phyloP scores from a whole-genome alignment of 1,140 invertebrate genomes.

The Conus betulinus region DNA sequence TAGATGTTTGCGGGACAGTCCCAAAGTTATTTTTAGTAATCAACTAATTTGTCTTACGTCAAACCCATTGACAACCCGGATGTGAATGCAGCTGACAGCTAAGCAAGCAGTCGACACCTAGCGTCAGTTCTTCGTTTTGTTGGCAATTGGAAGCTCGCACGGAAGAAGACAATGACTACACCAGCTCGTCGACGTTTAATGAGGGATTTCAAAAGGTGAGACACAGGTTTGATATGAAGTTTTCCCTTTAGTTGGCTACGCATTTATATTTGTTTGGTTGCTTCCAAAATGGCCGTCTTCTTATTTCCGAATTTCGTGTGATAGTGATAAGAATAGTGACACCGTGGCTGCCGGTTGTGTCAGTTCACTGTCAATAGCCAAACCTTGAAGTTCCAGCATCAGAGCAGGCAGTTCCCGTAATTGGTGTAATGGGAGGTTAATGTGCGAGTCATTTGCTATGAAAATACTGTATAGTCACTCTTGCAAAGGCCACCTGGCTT shows the following conservation, averaged over 20 bases:
- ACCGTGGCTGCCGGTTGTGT: too few species aligned
- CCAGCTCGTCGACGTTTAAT: slow-evolving; percentile 96
- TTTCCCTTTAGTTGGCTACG: too few species aligned
- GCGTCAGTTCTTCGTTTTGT: background rate
- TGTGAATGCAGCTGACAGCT: slow-evolving; percentile 19
- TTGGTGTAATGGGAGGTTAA: too few species aligned
- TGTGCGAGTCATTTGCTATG: too few species aligned
- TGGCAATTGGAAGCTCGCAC: background rate
- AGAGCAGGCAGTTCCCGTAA: too few species aligned
- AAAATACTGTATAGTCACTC: too few species aligned
- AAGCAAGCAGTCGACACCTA: background rate
- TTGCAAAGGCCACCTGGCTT: too few species aligned
- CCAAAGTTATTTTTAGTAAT: slow-evolving; percentile 14
- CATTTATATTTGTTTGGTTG: too few species aligned
- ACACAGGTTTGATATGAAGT: background rate
- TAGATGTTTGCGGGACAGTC: background rate
- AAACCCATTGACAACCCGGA: slow-evolving; percentile 25
- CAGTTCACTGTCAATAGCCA: too few species aligned
- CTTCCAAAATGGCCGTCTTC: slow-evolving; percentile 46
- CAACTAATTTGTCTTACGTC: slow-evolving; percentile 1
- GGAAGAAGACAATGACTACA: slow-evolving; percentile 86
- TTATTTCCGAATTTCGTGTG: background rate
- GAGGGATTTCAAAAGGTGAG: slow-evolving; percentile 97
- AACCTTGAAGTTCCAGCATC: too few species aligned
- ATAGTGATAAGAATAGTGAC: too few species aligned